These are phyloP conservation scores for Bursaphelenchus mucronatus DNA, from an alignment of 1,140 invertebrate species.

Conservation along the genomic window DNA sequence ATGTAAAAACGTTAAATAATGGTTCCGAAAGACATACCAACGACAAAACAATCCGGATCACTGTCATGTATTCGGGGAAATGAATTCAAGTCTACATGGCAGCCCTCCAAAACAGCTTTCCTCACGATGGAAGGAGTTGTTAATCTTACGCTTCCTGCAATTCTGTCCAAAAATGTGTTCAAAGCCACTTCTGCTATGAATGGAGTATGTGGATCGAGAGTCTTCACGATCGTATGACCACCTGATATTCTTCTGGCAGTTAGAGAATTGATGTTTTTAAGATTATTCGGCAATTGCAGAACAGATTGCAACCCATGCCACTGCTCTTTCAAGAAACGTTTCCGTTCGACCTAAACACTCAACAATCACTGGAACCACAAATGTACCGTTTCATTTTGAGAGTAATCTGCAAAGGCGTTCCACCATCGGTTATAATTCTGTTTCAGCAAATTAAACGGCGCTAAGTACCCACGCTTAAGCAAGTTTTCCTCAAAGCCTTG, in stretches of 20 bases:
- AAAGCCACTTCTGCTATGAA: background rate
- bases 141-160: background rate
- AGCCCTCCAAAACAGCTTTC: conserved; percentile 5
- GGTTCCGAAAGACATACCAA: background rate
- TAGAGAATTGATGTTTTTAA: background rate
- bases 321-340: conserved; percentile 2
- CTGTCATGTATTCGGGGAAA: conserved; percentile 9
- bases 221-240: background rate
- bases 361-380: background rate
- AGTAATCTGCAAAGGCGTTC: conserved; percentile 2
- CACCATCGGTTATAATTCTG: conserved; percentile 7
- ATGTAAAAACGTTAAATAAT: background rate
- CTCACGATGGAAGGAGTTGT: conserved; percentile 2
- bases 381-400: background rate
- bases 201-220: background rate
- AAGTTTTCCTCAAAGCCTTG: background rate
- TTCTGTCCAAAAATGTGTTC: too few species aligned
- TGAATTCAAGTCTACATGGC: background rate
- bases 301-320: conserved; percentile 10
- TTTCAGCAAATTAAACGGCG: background rate
- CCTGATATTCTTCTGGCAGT: background rate
- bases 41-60: conserved; percentile 1
- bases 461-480: background rate
- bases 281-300: conserved; percentile 4
- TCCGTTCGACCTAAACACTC: background rate